Conservation (phyloP, 2,113 vertebrate species). For the Anser cygnoides region DNA sequence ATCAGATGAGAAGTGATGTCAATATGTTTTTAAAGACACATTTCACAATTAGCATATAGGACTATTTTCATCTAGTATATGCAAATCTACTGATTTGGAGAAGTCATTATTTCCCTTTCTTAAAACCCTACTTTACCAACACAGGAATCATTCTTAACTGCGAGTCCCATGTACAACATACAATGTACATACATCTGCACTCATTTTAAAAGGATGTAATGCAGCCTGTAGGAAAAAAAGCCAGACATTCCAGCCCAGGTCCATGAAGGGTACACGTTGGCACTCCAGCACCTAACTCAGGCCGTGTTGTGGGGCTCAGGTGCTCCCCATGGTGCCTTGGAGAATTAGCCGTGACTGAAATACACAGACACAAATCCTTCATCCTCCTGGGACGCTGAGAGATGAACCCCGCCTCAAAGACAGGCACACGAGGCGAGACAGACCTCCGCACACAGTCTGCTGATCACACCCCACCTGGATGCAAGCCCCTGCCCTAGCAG, state of each 20-base stretch:
- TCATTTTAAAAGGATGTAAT: background rate
- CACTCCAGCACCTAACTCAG: background rate
- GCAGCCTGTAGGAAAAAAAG: background rate
- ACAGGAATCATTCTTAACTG: background rate
- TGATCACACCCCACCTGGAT: background rate
- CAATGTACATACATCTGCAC: accelerated
- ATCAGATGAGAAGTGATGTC: background rate
- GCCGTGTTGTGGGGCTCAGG: background rate
- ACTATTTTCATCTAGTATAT: background rate
- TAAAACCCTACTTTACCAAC: background rate
- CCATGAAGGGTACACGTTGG: background rate
- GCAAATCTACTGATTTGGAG: background rate
- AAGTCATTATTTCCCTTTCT: background rate
- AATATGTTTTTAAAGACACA: background rate
- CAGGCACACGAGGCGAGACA: background rate
- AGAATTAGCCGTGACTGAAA: accelerated
- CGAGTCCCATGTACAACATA: background rate
- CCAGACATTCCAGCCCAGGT: background rate
- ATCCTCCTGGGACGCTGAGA: background rate
- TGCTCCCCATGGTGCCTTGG: background rate
- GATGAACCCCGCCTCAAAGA: background rate
- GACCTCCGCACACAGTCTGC: background rate
- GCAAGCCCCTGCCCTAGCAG: background rate
- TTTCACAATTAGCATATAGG: background rate
- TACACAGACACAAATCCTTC: background rate